phyloP scores from a whole-genome alignment of 2,797 vertebrate genomes.

The Onychomys arenicola region DNA sequence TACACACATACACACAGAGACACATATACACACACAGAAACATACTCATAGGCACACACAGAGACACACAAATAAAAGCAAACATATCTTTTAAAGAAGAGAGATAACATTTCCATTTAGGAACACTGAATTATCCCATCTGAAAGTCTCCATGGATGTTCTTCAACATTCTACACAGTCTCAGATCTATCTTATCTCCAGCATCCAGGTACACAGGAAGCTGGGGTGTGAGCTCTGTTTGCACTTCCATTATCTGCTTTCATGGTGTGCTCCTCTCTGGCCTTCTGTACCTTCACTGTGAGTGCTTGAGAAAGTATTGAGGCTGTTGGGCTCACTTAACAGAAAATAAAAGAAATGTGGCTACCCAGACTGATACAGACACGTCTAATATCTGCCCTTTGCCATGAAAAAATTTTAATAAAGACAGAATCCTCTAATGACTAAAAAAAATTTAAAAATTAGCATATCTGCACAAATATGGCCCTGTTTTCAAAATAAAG shows the following conservation, averaged over 20 bases:
- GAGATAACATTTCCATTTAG: neutral
- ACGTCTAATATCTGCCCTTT: neutral
- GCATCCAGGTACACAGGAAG: neutral
- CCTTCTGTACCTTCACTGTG: neutral
- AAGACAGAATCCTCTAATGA: neutral
- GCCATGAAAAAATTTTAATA: neutral
- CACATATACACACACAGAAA: accelerated
- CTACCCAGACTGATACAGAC: neutral
- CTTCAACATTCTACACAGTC: neutral
- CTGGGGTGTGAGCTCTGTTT: neutral
- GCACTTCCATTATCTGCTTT: neutral
- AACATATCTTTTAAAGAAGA: too few relatives aligned
- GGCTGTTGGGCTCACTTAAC: neutral
- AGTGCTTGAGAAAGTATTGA: neutral
- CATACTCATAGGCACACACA: neutral
- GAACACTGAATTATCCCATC: neutral
- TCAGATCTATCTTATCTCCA: neutral
- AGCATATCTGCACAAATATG: neutral
- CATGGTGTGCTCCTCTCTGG: neutral
- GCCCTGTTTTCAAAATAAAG: neutral
- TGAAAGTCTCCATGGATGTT: neutral
- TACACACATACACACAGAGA: neutral
- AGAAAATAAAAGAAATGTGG: slow-evolving; percentile 5
- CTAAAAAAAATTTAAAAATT: neutral
- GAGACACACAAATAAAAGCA: neutral